Conservation (phyloP, 2,888 invertebrate genomes). For the Protophormia terraenovae region DNA sequence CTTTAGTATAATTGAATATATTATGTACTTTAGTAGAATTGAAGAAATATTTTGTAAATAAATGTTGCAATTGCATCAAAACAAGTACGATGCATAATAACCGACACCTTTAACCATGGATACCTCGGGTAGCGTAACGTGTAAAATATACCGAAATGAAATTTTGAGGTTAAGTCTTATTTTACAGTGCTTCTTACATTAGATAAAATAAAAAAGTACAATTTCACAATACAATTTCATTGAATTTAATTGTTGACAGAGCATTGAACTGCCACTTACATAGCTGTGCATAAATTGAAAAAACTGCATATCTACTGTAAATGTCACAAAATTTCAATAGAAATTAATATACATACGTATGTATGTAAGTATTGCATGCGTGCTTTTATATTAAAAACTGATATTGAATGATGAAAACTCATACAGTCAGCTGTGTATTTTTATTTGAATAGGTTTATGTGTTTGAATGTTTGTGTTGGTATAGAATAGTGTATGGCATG, state of each 20-base stretch:
- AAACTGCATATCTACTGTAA: slow-evolving; percentile 22
- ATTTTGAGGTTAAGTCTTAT: too few species aligned
- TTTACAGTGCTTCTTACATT: neutral
- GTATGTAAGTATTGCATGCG: neutral
- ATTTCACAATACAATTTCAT: neutral
- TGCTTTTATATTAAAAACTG: neutral
- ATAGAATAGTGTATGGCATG: neutral
- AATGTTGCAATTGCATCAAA: too few species aligned
- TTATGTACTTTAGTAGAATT: too few species aligned
- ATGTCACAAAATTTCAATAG: slow-evolving; percentile 47
- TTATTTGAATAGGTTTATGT: neutral
- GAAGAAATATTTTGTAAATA: too few species aligned
- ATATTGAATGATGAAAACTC: slow-evolving; percentile 29
- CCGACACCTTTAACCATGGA: too few species aligned
- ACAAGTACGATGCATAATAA: too few species aligned
- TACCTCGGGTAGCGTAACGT: too few species aligned
- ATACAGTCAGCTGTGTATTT: slow-evolving; percentile 11
- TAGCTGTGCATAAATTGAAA: slow-evolving; percentile 37
- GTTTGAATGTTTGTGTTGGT: neutral
- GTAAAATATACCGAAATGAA: too few species aligned
- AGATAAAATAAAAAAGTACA: neutral
- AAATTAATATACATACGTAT: neutral
- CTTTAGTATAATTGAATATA: too few species aligned
- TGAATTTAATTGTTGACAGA: slow-evolving; percentile 19
- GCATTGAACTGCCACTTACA: slow-evolving; percentile 19